Base-by-base conservation (phyloP, 2,888 invertebrate species). In the Adelphocoris suturalis region DNA sequence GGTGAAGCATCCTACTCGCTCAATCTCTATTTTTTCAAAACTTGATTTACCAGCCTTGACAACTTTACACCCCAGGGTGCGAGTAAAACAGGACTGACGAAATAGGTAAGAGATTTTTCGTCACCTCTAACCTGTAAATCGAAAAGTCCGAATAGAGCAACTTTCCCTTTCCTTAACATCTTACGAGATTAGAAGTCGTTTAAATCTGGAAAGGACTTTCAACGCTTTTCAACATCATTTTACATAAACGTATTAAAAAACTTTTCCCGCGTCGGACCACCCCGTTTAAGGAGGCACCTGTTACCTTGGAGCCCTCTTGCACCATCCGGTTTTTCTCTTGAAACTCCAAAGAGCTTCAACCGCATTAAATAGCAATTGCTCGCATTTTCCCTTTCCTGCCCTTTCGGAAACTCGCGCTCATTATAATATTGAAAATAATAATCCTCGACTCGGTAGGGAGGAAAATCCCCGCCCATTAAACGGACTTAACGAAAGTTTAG, bases 371-470 rank as follows among this genome's bases (percentile, higher is more conserved):
- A 90, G 82, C 85, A 89, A 90, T 91, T 90, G 90, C 82, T 76
- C 46, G 80, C 68, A 37, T 23, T 75, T 81, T 76, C 57, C 55
- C 88, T 88, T 80, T 68, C 13, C 47, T 48, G 52, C 57, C 28
- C 89, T 52, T 78, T 78, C 19, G 52, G 76, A 88, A 68, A 12
- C 11, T 27, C 23, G 48, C 52, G 87, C 81, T 89, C 90, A 91
- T 91, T 91, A 91, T 90, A 91, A 91, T 91, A 91, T 91, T 90
- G 91, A 91, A 91, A 91, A 91, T 91, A 91, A 89, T 86, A 75
- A 86, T 81, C 90, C 82, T 89, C 27, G 87, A 82, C 81, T 86
- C 76, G 46, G 27, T 12, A 13, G 84, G 57, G 47, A 87, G 57
- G 86, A 61, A 91, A 91, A 91, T 91, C 91, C 90, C 90, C 90